Percentiles rank a stretch among this genome's conserved stretches.
Conservation (phyloP, 2,113 vertebrate species). For the Prionailurus bengalensis region DNA sequence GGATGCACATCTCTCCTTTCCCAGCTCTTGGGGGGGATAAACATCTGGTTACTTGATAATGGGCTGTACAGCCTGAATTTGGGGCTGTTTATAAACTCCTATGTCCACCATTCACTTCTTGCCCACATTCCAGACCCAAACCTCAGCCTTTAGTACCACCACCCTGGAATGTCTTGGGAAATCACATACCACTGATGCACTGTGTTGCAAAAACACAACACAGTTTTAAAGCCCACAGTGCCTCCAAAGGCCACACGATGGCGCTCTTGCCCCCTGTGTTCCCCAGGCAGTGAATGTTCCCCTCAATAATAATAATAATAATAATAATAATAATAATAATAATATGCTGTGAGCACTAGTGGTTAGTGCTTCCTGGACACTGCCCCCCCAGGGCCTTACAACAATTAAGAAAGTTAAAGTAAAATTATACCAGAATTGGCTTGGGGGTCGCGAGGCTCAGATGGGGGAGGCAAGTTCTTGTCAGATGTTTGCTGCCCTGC, state of each 20-base stretch:
- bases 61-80: neutral
- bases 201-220: neutral
- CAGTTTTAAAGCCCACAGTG: neutral
- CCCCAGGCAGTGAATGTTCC: neutral
- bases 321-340: too few species aligned
- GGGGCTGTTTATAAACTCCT: neutral
- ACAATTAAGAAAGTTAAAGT: neutral
- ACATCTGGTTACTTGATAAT: neutral
- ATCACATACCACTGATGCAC: neutral
- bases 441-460: neutral
- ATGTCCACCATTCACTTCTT: neutral
- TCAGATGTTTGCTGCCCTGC: neutral
- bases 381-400: neutral
- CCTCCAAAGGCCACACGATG: neutral
- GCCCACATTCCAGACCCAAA: neutral
- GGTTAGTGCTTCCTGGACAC: neutral
- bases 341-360: too few species aligned
- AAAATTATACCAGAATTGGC: neutral
- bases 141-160: neutral
- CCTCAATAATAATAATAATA: neutral
- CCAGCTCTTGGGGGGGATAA: accelerated
- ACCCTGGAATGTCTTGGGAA: neutral
- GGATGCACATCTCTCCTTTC: neutral
- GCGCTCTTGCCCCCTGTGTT: neutral
- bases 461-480: neutral